These are phyloP conservation scores for Heliconius hewitsoni DNA, from an alignment of 1,140 invertebrate genomes.

Conservation along the genomic window DNA sequence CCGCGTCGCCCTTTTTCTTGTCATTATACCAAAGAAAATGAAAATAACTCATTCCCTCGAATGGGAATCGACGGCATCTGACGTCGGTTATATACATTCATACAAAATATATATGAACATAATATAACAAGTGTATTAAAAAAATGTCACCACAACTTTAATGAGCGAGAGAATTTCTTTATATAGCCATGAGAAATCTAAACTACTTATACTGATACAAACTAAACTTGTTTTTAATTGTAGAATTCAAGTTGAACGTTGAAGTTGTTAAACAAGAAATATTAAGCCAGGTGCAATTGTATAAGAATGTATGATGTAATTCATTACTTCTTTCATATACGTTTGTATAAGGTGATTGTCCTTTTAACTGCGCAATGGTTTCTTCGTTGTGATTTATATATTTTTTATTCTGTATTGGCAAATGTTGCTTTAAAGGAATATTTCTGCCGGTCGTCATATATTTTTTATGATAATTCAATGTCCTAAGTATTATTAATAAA, in stretches of 20 bases:
- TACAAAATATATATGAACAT: neutral
- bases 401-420: neutral
- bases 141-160: neutral
- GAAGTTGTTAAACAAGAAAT: slow-evolving; percentile 37
- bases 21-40: neutral
- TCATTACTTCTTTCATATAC: slow-evolving; percentile 34
- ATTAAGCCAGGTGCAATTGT: slow-evolving; percentile 31
- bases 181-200: slow-evolving; percentile 32
- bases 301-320: slow-evolving; percentile 39
- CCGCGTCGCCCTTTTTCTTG: neutral
- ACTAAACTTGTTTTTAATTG: slow-evolving; percentile 38
- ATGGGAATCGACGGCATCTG: no score
- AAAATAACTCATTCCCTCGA: neutral
- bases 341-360: slow-evolving; percentile 35
- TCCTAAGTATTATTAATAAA: neutral
- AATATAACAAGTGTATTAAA: neutral
- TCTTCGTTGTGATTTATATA: slow-evolving; percentile 21
- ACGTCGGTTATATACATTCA: neutral
- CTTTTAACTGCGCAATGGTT: slow-evolving; percentile 34
- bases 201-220: slow-evolving; percentile 23
- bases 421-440: neutral
- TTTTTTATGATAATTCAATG: neutral
- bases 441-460: neutral
- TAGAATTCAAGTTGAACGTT: slow-evolving; percentile 29
- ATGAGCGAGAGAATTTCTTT: slow-evolving; percentile 10